Percentiles rank a stretch among this genome's conserved stretches.
phyloP scores from a whole-genome alignment of 2,797 vertebrate genomes.

The Tapirus indicus region DNA sequence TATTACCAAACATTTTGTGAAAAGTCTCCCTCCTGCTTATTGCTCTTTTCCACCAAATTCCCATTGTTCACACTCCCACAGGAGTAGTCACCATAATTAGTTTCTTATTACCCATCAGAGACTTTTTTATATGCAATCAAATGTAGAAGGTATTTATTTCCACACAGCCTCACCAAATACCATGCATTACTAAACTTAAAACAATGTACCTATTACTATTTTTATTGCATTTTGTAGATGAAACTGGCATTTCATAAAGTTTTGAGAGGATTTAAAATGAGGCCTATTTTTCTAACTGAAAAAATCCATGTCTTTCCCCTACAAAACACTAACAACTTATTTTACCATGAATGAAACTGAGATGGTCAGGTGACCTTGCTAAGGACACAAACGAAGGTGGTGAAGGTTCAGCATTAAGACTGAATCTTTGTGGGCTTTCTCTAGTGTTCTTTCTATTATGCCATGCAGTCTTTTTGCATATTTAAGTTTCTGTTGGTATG shows the following conservation, averaged over 20 bases:
- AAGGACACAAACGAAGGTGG: not conserved
- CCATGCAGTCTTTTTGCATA: not conserved
- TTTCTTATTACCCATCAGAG: not conserved
- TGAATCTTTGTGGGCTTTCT: not conserved
- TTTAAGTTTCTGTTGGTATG: not conserved
- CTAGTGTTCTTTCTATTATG: not conserved
- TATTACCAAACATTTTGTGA: not conserved
- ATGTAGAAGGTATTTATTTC: not conserved
- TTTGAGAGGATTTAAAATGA: constrained; percentile 59
- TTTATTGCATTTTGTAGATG: constrained; percentile 29
- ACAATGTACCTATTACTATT: constrained; percentile 25
- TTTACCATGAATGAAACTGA: not conserved
- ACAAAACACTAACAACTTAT: not conserved
- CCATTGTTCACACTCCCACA: not conserved
- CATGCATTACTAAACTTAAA: not conserved
- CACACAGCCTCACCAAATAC: not conserved
- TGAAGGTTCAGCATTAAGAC: not conserved
- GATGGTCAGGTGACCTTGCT: not conserved
- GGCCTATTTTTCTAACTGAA: not conserved
- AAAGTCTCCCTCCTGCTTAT: not conserved
- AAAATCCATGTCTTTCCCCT: not conserved
- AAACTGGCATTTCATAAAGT: not conserved
- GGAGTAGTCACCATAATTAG: not conserved
- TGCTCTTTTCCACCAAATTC: not conserved
- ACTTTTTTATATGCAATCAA: not conserved